These are phyloP conservation scores for Sitta europaea DNA, from an alignment of 2,113 vertebrate species.

Conservation along the genomic window DNA sequence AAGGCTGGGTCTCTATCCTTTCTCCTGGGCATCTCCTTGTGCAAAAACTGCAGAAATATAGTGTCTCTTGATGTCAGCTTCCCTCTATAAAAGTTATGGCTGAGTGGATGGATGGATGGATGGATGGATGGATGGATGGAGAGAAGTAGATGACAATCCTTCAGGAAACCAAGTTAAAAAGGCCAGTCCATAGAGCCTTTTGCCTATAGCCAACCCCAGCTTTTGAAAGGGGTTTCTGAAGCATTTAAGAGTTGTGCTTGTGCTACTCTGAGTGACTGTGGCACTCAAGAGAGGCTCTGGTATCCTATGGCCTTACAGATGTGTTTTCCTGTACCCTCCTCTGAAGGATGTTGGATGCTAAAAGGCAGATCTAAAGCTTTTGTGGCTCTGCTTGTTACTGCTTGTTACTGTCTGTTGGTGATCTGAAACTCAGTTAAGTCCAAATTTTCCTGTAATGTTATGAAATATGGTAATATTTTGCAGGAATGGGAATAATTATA, in stretches of 20 bases:
- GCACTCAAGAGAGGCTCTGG: neutral
- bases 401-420: too few species aligned
- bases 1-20: neutral
- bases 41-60: neutral
- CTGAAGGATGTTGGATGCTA: neutral
- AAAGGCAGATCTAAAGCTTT: neutral
- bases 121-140: neutral
- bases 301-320: neutral
- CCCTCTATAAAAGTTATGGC: neutral
- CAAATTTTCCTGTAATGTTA: neutral
- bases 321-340: neutral
- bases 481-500: neutral
- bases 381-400: neutral
- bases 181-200: neutral
- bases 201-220: neutral
- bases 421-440: neutral
- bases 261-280: neutral
- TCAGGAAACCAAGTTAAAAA: neutral
- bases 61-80: neutral
- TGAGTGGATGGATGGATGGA: neutral
- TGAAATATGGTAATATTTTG: neutral
- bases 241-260: neutral
- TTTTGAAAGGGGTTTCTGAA: neutral
- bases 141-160: fast-evolving
- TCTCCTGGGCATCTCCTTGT: neutral